These are phyloP conservation scores for Nomada ruficornis DNA, from an alignment of 2,888 invertebrate species.

Conservation along the genomic window DNA sequence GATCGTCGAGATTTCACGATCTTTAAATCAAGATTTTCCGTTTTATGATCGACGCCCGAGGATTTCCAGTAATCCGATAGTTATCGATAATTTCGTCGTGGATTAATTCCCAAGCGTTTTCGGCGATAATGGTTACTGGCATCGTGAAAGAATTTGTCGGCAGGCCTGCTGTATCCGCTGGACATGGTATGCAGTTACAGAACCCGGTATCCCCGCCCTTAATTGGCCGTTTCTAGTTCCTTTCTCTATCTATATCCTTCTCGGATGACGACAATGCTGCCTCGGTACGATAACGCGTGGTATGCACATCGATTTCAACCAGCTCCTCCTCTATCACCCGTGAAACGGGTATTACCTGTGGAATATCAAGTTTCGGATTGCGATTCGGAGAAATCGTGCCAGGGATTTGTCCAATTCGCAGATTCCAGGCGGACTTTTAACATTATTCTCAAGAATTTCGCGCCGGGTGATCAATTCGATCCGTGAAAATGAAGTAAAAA, in stretches of 20 bases:
- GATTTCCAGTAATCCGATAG: neutral
- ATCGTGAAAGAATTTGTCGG: conserved; percentile 43
- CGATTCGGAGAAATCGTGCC: conserved; percentile 10
- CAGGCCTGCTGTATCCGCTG: conserved; percentile 22
- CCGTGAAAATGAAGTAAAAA: too few species aligned
- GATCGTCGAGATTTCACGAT: too few species aligned
- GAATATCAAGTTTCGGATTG: conserved; percentile 45
- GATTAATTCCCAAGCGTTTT: conserved; percentile 33
- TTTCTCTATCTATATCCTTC: conserved; percentile 52
- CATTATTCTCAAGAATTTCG: neutral
- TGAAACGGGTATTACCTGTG: conserved; percentile 50
- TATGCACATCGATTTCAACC: conserved; percentile 54
- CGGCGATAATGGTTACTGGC: conserved; percentile 6
- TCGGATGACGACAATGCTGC: conserved; percentile 60
- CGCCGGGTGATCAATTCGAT: too few species aligned
- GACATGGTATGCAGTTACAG: conserved; percentile 35
- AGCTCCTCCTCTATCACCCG: conserved; percentile 58
- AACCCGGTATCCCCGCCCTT: conserved; percentile 62
- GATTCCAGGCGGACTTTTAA: neutral
- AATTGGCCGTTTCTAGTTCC: conserved; percentile 63
- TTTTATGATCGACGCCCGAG: conserved; percentile 11
- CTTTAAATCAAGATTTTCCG: too few species aligned
- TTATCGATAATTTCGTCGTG: conserved; percentile 5
- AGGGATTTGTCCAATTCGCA: conserved; percentile 16
- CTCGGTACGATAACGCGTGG: conserved; percentile 51